phyloP scores from a whole-genome alignment of 1,140 invertebrate genomes.

The Tetragnatha versicolor region DNA sequence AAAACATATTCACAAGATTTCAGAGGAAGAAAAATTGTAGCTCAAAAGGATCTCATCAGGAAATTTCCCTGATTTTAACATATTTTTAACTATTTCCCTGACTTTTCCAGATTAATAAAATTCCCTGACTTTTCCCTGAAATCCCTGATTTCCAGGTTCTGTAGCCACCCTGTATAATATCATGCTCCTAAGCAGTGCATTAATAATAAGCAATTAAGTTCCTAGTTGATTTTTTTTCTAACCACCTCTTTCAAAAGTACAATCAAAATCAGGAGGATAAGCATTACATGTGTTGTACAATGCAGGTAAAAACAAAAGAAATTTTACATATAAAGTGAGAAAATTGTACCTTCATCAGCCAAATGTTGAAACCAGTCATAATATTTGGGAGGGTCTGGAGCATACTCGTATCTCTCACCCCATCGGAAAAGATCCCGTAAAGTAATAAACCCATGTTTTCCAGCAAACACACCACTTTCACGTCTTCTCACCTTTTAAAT shows the following conservation, averaged over 20 bases:
- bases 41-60: too few relatives aligned
- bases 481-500: slow-evolving; percentile 77
- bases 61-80: too few relatives aligned
- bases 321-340: neutral
- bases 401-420: slow-evolving; percentile 89
- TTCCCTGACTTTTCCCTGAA: too few relatives aligned
- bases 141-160: too few relatives aligned
- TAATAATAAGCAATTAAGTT: too few relatives aligned
- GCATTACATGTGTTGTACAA: neutral
- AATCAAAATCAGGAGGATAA: neutral
- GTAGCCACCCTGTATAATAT: too few relatives aligned
- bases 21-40: too few relatives aligned
- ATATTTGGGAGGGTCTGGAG: slow-evolving; percentile 67
- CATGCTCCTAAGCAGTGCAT: too few relatives aligned
- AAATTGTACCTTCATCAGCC: slow-evolving; percentile 81
- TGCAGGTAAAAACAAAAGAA: neutral
- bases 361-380: slow-evolving; percentile 98
- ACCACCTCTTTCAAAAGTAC: neutral
- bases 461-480: slow-evolving; percentile 79
- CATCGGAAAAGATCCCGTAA: slow-evolving; percentile 96
- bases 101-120: too few relatives aligned
- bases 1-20: too few relatives aligned
- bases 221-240: neutral
- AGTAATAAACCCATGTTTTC: slow-evolving; percentile 95
- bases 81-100: too few relatives aligned